Evolutionary conservation across 2,888 invertebrate species (phyloP), one percentile per base, ranked within the genome.

Genomic region (Nemurella pictetii): DNA sequence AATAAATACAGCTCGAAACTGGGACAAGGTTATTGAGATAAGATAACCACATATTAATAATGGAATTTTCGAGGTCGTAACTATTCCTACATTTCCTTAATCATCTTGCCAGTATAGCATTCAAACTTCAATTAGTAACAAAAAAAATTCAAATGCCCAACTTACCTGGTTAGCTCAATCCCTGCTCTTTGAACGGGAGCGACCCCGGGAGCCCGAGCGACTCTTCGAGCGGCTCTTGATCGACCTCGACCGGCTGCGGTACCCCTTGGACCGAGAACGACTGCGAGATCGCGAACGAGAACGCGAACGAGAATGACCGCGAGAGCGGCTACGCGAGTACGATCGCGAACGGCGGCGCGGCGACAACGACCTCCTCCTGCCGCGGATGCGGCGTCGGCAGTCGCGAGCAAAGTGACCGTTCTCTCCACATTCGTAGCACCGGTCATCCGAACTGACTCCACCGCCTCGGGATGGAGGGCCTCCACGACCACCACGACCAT

Each of bases 401-500:
- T 91, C 91, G 87, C 91, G 89, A 20, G 91, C 91, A 88, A 91
- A 91, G 87, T 91, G 78, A 30, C 78, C 91, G 74, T 90, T 87
- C 74, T 90, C 90, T 2, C 91, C 91, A 88, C 91, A 91, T 85
- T 91, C 91, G 86, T 91, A 91, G 86, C 91, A 91, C 80, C 90
- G 89, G 87, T 91, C 91, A 87, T 84, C 84, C 7, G 77, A 35
- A 30, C 30, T 29, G 36, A 78, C 29, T 0, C 35, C 83, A 28
- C 83, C 25, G 1, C 84, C 84, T 20, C 84, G 74, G 1, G 25
- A 26, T n/a, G 75, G 30, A 0, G 75, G 75, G 20, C 84, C 84
- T 3, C 83, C 83, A 20, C 84, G 32, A 12, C 84, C 84, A 12
- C 84, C 84, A 7, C 90, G 90, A 2, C 92, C 92, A 85, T 90